Evolutionary conservation across 2,888 invertebrate genomes (phyloP).

Genomic region (Orchestes rusci): DNA sequence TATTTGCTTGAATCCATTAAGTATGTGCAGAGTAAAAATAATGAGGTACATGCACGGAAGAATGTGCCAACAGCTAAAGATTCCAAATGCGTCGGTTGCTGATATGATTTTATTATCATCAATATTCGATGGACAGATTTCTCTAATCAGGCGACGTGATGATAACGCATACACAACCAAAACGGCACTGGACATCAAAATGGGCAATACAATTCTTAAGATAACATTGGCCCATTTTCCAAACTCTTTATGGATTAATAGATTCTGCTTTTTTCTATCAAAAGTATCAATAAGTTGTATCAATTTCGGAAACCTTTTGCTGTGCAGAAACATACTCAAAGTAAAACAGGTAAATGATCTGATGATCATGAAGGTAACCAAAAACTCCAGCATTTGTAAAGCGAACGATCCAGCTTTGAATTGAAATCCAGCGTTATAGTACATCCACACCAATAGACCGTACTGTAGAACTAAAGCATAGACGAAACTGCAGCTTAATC

Average conservation of each 20-base stretch:
- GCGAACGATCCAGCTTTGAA: not conserved
- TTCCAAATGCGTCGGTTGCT: constrained; percentile 22
- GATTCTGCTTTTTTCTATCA: constrained; percentile 20
- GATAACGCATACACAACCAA: no score
- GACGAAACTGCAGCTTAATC: constrained; percentile 17
- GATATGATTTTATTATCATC: not conserved
- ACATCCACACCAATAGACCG: constrained; percentile 10
- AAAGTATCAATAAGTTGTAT: constrained; percentile 27
- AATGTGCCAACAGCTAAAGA: constrained; percentile 29
- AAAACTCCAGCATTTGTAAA: constrained; percentile 3
- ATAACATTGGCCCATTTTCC: not conserved
- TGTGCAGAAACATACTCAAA: constrained; percentile 18
- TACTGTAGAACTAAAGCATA: constrained; percentile 23
- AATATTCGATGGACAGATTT: constrained; percentile 5
- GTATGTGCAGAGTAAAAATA: constrained; percentile 25
- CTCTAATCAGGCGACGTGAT: no score
- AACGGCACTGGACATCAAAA: no score
- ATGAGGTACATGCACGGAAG: constrained; percentile 28
- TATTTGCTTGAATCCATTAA: constrained; percentile 24
- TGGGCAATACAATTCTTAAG: constrained; percentile 1
- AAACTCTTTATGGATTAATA: not conserved
- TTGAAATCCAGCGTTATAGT: not conserved
- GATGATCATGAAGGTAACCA: constrained; percentile 16
- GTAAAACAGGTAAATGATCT: constrained; percentile 24
- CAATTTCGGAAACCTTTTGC: constrained; percentile 26